Conservation (phyloP, 2,113 vertebrate genomes). For the Vulpes lagopus region DNA sequence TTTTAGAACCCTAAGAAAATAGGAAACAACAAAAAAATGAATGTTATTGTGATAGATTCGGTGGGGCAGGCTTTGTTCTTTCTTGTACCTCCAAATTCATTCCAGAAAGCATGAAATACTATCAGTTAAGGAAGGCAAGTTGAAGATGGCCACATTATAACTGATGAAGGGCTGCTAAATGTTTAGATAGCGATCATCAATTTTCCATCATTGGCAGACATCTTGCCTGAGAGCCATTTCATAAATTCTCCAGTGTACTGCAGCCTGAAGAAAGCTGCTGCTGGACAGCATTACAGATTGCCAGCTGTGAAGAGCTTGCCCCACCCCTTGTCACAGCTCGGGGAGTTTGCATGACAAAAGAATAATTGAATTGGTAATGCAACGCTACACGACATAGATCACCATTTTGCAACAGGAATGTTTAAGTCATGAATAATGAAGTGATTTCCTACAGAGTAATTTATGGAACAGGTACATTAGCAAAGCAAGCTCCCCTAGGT, state of each 20-base stretch:
- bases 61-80: not conserved
- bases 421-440: conserved; percentile 76
- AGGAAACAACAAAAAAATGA: not conserved
- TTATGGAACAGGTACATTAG: conserved; percentile 60
- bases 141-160: conserved; percentile 41
- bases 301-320: not conserved
- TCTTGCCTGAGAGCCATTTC: conserved; percentile 17
- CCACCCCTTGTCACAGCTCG: conserved; percentile 46
- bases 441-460: conserved; percentile 58
- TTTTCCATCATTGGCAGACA: conserved; percentile 39
- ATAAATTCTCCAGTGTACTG: not conserved
- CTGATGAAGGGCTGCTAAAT: conserved; percentile 12
- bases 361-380: conserved; percentile 72
- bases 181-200: conserved; percentile 44
- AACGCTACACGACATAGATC: conserved; percentile 65
- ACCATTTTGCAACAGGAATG: conserved; percentile 57
- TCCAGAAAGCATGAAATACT: conserved; percentile 12
- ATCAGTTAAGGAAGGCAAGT: conserved; percentile 29
- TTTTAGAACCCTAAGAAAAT: conserved; percentile 29
- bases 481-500: conserved; percentile 22
- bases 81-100: not conserved
- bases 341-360: conserved; percentile 64
- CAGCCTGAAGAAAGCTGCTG: not conserved
- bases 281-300: not conserved
- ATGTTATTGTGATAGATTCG: not conserved